Conservation (phyloP, 2,888 invertebrate species). For the Embidobia sp. region DNA sequence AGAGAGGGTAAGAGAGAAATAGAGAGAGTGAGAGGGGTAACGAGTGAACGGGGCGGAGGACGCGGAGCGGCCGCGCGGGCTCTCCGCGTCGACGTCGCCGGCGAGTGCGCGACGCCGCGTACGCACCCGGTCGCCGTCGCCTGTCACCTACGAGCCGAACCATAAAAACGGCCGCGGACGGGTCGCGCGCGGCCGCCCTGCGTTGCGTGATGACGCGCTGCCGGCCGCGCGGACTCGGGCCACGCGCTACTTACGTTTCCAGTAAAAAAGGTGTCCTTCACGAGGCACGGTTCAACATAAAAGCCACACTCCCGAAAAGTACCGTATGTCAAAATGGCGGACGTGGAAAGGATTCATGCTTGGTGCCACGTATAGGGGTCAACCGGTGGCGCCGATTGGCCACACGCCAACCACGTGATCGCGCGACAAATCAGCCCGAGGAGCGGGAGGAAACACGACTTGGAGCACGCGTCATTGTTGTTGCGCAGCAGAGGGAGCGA, state of each 20-base stretch:
- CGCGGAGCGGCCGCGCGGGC: background rate
- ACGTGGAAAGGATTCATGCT: constrained; percentile 89
- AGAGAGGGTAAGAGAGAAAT: too few species aligned
- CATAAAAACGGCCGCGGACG: constrained; percentile 6
- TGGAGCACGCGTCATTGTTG: background rate
- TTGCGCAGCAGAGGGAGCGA: too few species aligned
- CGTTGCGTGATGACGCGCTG: background rate
- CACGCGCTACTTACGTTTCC: constrained; percentile 80
- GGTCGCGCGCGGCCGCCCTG: background rate
- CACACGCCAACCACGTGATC: constrained; percentile 15
- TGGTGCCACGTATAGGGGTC: constrained; percentile 89
- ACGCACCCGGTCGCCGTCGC: too few species aligned
- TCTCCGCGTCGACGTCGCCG: background rate
- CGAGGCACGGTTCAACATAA: constrained; percentile 87
- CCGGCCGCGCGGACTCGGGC: background rate
- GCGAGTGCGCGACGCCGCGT: background rate
- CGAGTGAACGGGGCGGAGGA: background rate
- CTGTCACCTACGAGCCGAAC: too few species aligned
- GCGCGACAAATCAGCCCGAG: constrained; percentile 9
- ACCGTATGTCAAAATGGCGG: constrained; percentile 93
- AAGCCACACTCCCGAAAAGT: constrained; percentile 87
- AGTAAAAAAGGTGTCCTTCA: constrained; percentile 82
- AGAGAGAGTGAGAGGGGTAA: too few species aligned
- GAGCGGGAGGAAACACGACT: constrained; percentile 21
- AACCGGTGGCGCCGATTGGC: background rate